phyloP scores from a whole-genome alignment of 2,888 invertebrate species.

The Tipula vernalis region DNA sequence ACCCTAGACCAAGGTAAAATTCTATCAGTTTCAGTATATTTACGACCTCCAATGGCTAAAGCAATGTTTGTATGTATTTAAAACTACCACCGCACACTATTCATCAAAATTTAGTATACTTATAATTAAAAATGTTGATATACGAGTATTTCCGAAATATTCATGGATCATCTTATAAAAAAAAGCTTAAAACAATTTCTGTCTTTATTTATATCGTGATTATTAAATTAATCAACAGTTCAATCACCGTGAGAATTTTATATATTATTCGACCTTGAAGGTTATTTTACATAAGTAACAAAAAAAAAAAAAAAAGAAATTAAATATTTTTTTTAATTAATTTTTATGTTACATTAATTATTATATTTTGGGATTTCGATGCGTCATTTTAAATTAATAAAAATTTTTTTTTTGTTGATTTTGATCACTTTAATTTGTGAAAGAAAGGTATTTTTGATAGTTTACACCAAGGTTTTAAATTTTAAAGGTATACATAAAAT shows the following conservation, averaged over 20 bases:
- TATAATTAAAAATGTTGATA: not conserved
- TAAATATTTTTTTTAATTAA: not conserved
- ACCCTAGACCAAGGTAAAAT: too few relatives aligned
- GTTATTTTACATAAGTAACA: not conserved
- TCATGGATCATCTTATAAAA: not conserved
- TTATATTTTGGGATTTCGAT: not conserved
- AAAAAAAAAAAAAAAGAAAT: not conserved
- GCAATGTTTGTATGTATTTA: too few relatives aligned
- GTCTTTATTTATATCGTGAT: not conserved
- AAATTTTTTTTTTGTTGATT: too few relatives aligned
- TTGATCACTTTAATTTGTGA: not conserved
- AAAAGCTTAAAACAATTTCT: not conserved
- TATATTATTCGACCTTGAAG: not conserved
- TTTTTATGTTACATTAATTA: not conserved
- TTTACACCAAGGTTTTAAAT: not conserved
- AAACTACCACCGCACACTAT: not conserved
- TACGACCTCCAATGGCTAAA: too few relatives aligned
- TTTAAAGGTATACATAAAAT: not conserved
- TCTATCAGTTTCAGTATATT: too few relatives aligned
- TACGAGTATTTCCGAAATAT: not conserved
- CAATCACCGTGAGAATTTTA: not conserved
- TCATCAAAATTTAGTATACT: not conserved
- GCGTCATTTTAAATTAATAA: not conserved
- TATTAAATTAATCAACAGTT: not conserved
- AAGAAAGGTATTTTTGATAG: not conserved